Evolutionary conservation across 2,113 vertebrate species (phyloP), one percentile per base, ranked within the genome.

Genomic region (Monopterus albus): DNA sequence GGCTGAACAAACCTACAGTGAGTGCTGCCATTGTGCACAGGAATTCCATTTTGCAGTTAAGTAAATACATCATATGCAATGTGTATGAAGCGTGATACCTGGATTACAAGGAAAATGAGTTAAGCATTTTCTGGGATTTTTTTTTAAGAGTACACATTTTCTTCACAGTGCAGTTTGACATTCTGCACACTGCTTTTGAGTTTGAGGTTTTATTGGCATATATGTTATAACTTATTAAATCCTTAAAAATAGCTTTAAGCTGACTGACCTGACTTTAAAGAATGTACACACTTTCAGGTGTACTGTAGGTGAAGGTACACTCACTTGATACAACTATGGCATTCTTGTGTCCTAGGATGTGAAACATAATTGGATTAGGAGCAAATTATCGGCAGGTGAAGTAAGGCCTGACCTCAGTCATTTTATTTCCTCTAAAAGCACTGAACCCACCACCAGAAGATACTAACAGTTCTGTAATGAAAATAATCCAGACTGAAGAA

Each of bases 1-100:
- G 47, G 42, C 49, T 56, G 38, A 75, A 74, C 59, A 61, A 35
- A 75, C 73, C 25, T 14, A 6, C 23, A 65, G 31, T 28, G 21
- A 28, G 14, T 40, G 35, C 49, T 28, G 21, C 11, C n/a, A 10
- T 9, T 31, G 52, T 14, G 21, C 39, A 12, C 15, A 40, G 20
- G 6, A 57, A 61, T 52, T 26, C n/a, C n/a, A 39, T 52, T 38
- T 52, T 10, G 47, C 39, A 36, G 11, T 21, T 9, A 26, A 38
- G 28, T 51, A 66, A 20, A 14, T 65, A 20, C 14, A 40, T 65
- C 35, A 57, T 21, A 17, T 45, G 59, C 28, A 29, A 43, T 57
- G 17, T 56, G 43, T n/a, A 35, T n/a, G 23, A 6, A 52, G 13
- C 28, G 13, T 11, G 33, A 20, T 9, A 21, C 11, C 26, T 38